These are phyloP conservation scores for Pammene aurita DNA, from an alignment of 2,888 invertebrate species.

Conservation along the genomic window DNA sequence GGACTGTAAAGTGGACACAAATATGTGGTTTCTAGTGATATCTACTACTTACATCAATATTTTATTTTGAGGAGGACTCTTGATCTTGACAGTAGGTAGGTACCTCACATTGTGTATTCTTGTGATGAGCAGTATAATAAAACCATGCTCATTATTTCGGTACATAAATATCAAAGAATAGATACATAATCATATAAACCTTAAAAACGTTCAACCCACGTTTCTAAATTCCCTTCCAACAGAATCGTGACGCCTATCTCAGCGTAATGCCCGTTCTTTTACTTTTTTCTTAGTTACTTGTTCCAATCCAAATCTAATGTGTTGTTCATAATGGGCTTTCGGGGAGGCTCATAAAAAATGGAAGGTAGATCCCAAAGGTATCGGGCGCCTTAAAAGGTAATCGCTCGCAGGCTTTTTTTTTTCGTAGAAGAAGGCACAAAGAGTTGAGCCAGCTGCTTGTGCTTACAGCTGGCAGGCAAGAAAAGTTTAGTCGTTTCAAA, in stretches of 20 bases:
- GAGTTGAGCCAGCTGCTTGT: constrained; percentile 71
- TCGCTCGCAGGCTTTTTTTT: constrained; percentile 67
- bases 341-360: constrained; percentile 62
- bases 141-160: neutral
- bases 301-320: constrained; percentile 62
- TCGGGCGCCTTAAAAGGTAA: constrained; percentile 74
- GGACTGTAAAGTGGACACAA: no score
- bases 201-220: constrained; percentile 22
- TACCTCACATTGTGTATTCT: no score
- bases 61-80: no score
- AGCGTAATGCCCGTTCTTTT: constrained; percentile 51
- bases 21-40: no score
- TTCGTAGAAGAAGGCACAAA: constrained; percentile 70
- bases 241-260: constrained; percentile 48
- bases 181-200: neutral
- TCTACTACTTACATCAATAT: no score
- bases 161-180: neutral
- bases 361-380: constrained; percentile 61
- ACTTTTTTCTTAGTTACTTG: constrained; percentile 55
- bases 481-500: constrained; percentile 48
- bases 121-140: no score
- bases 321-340: constrained; percentile 69
- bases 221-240: constrained; percentile 31
- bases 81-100: no score
- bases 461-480: constrained; percentile 65